phyloP scores from a whole-genome alignment of 2,113 vertebrate genomes.

The Larimichthys crocea region DNA sequence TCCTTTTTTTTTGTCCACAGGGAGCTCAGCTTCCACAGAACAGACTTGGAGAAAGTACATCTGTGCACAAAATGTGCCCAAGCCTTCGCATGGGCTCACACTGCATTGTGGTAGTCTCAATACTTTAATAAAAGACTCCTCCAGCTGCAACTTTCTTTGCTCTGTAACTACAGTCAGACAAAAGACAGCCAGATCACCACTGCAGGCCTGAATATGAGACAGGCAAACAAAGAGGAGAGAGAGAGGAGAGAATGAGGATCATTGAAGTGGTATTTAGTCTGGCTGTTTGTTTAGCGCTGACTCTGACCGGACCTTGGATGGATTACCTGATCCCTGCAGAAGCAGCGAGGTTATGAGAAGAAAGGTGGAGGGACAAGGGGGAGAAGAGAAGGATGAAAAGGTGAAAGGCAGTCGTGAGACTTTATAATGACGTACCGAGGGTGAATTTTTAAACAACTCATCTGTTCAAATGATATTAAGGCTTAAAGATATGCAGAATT shows the following conservation, averaged over 20 bases:
- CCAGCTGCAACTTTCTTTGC: conserved; percentile 1
- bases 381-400: conserved; percentile 17
- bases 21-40: not conserved
- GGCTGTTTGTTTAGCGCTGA: conserved; percentile 45
- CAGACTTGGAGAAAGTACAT: not conserved
- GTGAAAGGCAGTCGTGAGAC: not conserved
- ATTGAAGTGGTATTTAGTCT: conserved; percentile 46
- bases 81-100: not conserved
- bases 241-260: conserved; percentile 18
- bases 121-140: conserved; percentile 29
- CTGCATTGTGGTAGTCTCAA: conserved; percentile 5
- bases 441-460: too few species aligned
- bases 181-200: not conserved
- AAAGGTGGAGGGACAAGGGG: not conserved
- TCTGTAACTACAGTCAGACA: conserved; percentile 1
- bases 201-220: conserved; percentile 14
- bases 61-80: not conserved
- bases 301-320: not conserved
- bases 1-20: not conserved
- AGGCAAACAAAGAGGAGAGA: conserved; percentile 12
- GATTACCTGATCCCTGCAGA: conserved; percentile 12
- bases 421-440: conserved; percentile 30
- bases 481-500: too few species aligned
- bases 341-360: conserved; percentile 22
- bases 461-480: too few species aligned